These are phyloP conservation scores for Noctua janthina DNA, from an alignment of 2,888 invertebrate genomes.

Conservation along the genomic window DNA sequence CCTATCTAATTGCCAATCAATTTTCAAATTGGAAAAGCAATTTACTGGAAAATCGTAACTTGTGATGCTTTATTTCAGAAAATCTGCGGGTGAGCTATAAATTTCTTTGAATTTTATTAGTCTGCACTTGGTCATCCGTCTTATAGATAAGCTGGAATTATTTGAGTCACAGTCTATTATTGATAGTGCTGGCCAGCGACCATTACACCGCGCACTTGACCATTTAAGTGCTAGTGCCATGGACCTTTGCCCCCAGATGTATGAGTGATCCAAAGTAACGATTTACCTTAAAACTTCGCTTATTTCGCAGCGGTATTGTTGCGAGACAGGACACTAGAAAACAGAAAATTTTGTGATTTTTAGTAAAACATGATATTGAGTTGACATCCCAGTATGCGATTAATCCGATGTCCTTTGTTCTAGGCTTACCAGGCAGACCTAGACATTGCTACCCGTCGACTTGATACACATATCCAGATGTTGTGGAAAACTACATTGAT, in stretches of 20 bases:
- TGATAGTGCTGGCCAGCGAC: not conserved
- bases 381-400: not conserved
- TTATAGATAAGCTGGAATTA: constrained; percentile 6
- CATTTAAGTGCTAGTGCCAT: constrained; percentile 31
- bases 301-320: not conserved
- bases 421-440: not conserved
- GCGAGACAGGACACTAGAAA: not conserved
- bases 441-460: not conserved
- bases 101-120: not conserved
- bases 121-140: not conserved
- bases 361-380: not conserved
- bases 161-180: constrained; percentile 25
- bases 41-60: constrained; percentile 1
- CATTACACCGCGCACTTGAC: constrained; percentile 34
- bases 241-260: constrained; percentile 19
- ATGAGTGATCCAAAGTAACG: constrained; percentile 7
- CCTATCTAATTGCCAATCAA: constrained; percentile 15
- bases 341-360: not conserved
- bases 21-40: constrained; percentile 2
- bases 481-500: not conserved
- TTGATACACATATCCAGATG: not conserved
- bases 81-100: not conserved
- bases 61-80: not conserved
- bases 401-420: not conserved
- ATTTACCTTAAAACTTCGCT: not conserved